Percentiles rank a stretch among this genome's conserved stretches.
Conservation (phyloP, 2,113 vertebrate genomes). For the Ibidorhyncha struthersii region DNA sequence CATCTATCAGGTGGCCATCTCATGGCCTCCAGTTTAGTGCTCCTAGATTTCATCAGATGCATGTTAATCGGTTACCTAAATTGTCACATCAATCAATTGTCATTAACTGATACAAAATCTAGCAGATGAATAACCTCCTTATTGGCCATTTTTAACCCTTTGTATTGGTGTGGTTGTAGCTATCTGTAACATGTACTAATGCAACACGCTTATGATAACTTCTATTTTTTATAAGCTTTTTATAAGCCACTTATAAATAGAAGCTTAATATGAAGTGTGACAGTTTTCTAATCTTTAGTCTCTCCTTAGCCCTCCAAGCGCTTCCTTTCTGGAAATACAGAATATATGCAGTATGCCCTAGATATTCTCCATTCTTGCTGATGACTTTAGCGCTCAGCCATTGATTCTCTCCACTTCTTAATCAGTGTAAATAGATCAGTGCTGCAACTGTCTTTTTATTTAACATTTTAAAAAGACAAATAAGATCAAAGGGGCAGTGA, state of each 20-base stretch:
- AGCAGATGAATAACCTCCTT: not conserved
- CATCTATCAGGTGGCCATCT: not conserved
- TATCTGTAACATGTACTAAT: not conserved
- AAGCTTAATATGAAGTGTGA: slow-evolving; percentile 56
- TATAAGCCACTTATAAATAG: slow-evolving; percentile 66
- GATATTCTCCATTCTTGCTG: slow-evolving; percentile 59
- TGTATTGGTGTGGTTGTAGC: not conserved
- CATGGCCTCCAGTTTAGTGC: not conserved
- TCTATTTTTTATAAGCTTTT: slow-evolving; percentile 42
- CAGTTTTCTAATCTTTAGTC: slow-evolving; percentile 51
- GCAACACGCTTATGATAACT: slow-evolving; percentile 9
- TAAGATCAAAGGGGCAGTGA: not conserved
- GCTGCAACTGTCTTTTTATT: not conserved
- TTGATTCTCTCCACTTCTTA: slow-evolving; percentile 46
- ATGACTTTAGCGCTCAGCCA: slow-evolving; percentile 38
- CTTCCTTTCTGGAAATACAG: slow-evolving; percentile 35
- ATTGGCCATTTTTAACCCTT: not conserved
- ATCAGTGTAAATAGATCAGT: slow-evolving; percentile 53
- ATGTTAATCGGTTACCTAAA: not conserved
- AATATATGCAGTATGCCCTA: slow-evolving; percentile 67
- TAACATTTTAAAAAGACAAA: not conserved
- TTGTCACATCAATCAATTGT: not conserved
- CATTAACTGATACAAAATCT: not conserved
- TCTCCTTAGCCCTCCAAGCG: slow-evolving; percentile 34
- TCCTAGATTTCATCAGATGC: not conserved